A percentile compares a stretch with the other conserved stretches of the same genome.
These are phyloP conservation scores for Macrocentrus cingulum DNA, from an alignment of 1,140 invertebrate species.

Conservation along the genomic window DNA sequence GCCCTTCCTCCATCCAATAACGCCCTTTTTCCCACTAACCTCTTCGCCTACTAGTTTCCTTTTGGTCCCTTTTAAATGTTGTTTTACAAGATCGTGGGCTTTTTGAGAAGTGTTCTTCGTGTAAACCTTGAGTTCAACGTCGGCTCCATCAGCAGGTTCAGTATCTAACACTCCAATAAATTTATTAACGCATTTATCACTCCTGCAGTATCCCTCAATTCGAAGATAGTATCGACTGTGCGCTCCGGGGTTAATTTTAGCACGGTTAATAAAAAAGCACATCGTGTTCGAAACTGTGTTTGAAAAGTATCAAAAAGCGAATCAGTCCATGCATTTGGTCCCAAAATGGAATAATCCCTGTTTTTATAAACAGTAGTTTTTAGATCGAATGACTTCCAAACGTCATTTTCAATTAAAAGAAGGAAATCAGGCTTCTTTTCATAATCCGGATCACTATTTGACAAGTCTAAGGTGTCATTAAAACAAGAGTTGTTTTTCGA, in stretches of 20 bases:
- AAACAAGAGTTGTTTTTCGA: no score
- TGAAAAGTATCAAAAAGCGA: neutral
- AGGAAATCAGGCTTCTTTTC: no score
- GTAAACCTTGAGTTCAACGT: no score
- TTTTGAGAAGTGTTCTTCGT: no score
- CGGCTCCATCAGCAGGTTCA: no score
- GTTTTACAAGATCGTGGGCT: no score
- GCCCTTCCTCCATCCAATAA: neutral
- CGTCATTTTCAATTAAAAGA: no score
- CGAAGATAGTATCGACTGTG: neutral
- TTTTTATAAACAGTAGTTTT: neutral
- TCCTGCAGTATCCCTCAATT: slow-evolving; percentile 6
- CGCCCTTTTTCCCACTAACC: neutral
- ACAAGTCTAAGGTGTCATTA: no score
- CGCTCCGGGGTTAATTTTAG: neutral
- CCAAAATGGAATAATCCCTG: neutral
- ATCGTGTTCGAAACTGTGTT: neutral
- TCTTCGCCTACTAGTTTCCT: slow-evolving; percentile 7
- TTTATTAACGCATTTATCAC: slow-evolving; percentile 8
- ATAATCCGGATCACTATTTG: no score
- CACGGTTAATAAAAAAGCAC: neutral
- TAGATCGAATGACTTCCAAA: no score
- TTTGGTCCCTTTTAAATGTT: no score
- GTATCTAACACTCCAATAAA: no score
- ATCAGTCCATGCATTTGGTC: neutral